Base-by-base conservation (phyloP, 2,113 vertebrate genomes). In the Clarias magur region DNA sequence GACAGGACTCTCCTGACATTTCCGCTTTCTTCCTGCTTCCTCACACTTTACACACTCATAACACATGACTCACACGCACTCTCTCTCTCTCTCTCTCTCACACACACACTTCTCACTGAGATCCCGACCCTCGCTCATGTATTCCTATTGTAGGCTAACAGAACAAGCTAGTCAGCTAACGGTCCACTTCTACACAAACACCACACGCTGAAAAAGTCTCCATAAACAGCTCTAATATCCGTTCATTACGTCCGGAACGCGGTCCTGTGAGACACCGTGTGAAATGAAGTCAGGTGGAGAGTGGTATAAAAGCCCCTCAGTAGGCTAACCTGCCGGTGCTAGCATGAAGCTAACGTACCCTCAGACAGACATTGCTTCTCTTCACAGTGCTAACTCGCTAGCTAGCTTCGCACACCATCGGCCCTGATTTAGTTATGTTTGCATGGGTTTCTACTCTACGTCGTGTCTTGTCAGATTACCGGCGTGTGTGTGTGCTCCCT, bases 391-490 rank as follows among this genome's bases (percentile, higher is more conserved):
- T 27, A 79, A 27, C 76, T 21, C 8, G 16, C 68, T n/a, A 54
- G 53, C 76, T 17, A 57, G 9, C 54, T 17, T 59, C n/a, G 59
- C 78, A 34, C 57, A 6, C 6, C 15, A 13, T 23, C 6, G 25
- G 0, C 10, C 57, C 1, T 11, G 10, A 21, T 9, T 48, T 30
- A 8, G 15, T 4, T 10, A 13, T 17, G 53, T 17, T 48, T 21
- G 5, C 1, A 25, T 11, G 48, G 38, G n/a, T 67, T 19, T 17
- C 80, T 30, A 15, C 57, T 57, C 17, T 13, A 59, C 12, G 12
- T 19, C 23, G 2, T 68, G 80, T 62, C n/a, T 30, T 21, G 17
- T 30, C 2, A 38, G 57, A 9, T 92, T 80, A 94, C 94, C 92
- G 89, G 57, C 27, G 90, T 88, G 87, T 88, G 91, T 63, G 89